These are phyloP conservation scores for Mactra quadrangularis DNA, from an alignment of 1,140 invertebrate species.

Conservation along the genomic window DNA sequence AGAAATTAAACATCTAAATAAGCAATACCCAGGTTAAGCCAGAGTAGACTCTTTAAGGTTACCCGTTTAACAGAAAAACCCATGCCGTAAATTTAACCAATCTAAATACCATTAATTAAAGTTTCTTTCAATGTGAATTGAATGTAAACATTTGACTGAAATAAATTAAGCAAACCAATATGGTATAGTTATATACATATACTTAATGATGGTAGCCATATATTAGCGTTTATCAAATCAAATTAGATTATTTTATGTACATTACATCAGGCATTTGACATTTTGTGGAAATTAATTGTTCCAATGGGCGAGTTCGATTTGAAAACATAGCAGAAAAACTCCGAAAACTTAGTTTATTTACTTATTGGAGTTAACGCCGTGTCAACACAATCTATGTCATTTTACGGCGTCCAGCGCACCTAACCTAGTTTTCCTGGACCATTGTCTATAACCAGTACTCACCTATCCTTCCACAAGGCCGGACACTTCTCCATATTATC, in stretches of 20 bases:
- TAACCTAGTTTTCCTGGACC: too few species aligned
- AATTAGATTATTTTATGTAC: constrained; percentile 17
- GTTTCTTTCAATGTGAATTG: constrained; percentile 3
- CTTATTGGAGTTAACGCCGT: too few species aligned
- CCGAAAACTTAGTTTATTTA: too few species aligned
- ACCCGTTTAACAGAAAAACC: background rate
- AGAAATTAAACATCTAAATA: background rate
- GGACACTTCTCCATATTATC: too few species aligned
- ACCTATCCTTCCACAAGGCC: too few species aligned
- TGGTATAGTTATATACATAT: constrained; percentile 6
- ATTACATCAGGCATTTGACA: too few species aligned
- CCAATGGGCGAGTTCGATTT: too few species aligned
- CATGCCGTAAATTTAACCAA: constrained; percentile 29
- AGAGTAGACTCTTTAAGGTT: background rate
- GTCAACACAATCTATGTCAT: too few species aligned
- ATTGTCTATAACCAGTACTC: too few species aligned
- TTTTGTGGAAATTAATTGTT: too few species aligned
- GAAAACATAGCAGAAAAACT: too few species aligned
- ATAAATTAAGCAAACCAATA: background rate
- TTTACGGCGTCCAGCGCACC: too few species aligned
- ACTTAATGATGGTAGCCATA: constrained; percentile 21
- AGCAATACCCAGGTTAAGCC: background rate
- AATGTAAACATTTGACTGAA: constrained; percentile 3
- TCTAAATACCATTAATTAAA: constrained; percentile 19
- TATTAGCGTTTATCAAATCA: constrained; percentile 32